phyloP scores from a whole-genome alignment of 2,888 invertebrate genomes.

The Caenorhabditis sulstoni region DNA sequence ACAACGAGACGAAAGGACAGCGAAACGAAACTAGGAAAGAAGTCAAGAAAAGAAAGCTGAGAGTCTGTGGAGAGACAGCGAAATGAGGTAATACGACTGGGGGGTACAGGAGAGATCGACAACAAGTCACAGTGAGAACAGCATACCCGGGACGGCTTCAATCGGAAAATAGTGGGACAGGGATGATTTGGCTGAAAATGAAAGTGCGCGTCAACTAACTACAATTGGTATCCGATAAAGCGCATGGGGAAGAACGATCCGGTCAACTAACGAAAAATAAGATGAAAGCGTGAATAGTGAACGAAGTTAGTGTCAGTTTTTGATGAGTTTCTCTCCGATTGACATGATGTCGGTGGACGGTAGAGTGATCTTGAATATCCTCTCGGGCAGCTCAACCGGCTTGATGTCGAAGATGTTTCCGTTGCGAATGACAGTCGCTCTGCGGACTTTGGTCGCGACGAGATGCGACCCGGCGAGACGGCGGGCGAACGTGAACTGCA shows the following conservation, averaged over 20 bases:
- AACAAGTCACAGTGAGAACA: conserved; percentile 12
- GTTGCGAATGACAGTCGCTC: conserved; percentile 30
- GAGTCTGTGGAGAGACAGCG: background rate
- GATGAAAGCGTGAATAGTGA: conserved; percentile 4
- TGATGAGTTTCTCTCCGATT: conserved; percentile 35
- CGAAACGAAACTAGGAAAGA: background rate
- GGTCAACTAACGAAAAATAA: background rate
- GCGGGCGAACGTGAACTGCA: conserved; percentile 46
- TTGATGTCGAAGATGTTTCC: conserved; percentile 55
- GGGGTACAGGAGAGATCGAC: background rate
- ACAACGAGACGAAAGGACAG: background rate
- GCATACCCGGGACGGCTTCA: conserved; percentile 4
- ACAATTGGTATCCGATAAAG: too few relatives aligned
- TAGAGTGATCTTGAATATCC: conserved; percentile 38
- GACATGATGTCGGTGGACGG: conserved; percentile 32
- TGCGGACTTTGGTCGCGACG: conserved; percentile 31
- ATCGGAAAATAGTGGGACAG: background rate
- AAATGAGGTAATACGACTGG: conserved; percentile 1
- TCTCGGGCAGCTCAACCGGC: conserved; percentile 23
- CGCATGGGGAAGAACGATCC: background rate
- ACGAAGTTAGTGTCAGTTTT: conserved; percentile 26
- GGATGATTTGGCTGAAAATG: background rate
- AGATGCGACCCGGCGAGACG: conserved; percentile 23
- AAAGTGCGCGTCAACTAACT: too few relatives aligned
- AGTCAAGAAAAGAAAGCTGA: background rate